Evolutionary conservation across 2,797 vertebrate species (phyloP).

Genomic region (Ptychobarbus kaznakovi): DNA sequence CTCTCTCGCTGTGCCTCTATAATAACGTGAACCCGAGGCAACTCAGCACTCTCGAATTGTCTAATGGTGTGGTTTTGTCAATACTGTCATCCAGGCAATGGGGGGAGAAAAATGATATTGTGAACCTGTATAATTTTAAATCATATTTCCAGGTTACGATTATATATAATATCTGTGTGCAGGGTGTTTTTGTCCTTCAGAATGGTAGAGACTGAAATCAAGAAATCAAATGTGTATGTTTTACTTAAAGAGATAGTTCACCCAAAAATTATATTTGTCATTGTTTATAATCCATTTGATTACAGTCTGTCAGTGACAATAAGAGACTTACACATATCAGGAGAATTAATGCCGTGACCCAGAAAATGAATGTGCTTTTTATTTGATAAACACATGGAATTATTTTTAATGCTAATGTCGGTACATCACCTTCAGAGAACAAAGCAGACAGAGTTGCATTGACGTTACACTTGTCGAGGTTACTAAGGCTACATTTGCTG

Average conservation of each 20-base stretch:
- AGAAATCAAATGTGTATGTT: background rate
- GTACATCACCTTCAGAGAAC: conserved; percentile 14
- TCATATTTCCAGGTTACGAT: background rate
- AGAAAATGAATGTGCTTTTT: conserved; percentile 5
- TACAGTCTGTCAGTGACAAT: background rate
- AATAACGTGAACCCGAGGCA: conserved; percentile 47
- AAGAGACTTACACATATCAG: background rate
- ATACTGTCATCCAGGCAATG: background rate
- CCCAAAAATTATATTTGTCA: background rate
- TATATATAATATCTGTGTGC: background rate
- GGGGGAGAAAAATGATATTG: background rate
- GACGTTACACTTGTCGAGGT: conserved; percentile 22
- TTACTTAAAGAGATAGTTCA: background rate
- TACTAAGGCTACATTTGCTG: conserved; percentile 28
- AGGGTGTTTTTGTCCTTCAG: background rate
- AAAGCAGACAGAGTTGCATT: background rate
- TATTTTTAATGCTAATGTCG: conserved; percentile 25
- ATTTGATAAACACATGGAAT: background rate
- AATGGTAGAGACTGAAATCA: background rate
- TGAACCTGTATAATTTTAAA: background rate
- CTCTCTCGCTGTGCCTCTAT: conserved; percentile 20
- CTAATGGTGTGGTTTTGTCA: conserved; percentile 23
- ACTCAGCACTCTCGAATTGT: conserved; percentile 18
- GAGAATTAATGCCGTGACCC: background rate
- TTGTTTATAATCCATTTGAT: background rate